phyloP scores from a whole-genome alignment of 2,888 invertebrate species.

The Pyrocoelia pectoralis region DNA sequence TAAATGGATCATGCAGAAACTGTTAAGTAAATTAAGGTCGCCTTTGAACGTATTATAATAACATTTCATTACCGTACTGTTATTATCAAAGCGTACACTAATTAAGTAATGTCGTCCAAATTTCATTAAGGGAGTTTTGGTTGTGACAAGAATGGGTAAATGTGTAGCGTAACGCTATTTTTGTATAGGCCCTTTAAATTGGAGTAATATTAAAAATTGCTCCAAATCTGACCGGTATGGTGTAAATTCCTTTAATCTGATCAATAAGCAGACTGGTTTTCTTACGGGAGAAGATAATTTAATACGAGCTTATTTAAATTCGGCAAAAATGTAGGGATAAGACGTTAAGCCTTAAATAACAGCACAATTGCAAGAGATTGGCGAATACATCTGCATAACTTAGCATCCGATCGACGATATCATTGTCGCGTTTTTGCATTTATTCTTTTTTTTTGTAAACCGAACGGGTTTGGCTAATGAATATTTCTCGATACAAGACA shows the following conservation, averaged over 20 bases:
- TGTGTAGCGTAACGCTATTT: too few species aligned
- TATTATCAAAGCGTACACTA: too few species aligned
- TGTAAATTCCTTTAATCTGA: constrained; percentile 51
- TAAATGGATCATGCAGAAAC: too few species aligned
- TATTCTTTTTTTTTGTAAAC: constrained; percentile 25
- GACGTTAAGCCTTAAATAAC: constrained; percentile 58
- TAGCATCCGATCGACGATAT: constrained; percentile 56
- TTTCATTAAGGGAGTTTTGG: too few species aligned
- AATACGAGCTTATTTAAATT: constrained; percentile 57
- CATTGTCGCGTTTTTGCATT: constrained; percentile 50
- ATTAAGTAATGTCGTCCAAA: too few species aligned
- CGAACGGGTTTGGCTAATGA: constrained; percentile 48
- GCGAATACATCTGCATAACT: constrained; percentile 60
- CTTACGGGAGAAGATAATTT: constrained; percentile 54
- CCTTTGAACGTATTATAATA: too few species aligned
- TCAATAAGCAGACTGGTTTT: constrained; percentile 55
- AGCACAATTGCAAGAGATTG: constrained; percentile 60
- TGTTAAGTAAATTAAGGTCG: too few species aligned
- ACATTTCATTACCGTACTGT: too few species aligned
- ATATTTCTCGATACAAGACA: constrained; percentile 52
- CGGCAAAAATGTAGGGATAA: constrained; percentile 55
- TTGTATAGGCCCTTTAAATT: too few species aligned
- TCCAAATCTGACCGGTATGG: constrained; percentile 40
- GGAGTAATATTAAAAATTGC: not conserved
- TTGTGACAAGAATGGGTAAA: too few species aligned